Evolutionary conservation across 1,140 invertebrate genomes (phyloP).

Genomic region (Megalonaias nervosa): DNA sequence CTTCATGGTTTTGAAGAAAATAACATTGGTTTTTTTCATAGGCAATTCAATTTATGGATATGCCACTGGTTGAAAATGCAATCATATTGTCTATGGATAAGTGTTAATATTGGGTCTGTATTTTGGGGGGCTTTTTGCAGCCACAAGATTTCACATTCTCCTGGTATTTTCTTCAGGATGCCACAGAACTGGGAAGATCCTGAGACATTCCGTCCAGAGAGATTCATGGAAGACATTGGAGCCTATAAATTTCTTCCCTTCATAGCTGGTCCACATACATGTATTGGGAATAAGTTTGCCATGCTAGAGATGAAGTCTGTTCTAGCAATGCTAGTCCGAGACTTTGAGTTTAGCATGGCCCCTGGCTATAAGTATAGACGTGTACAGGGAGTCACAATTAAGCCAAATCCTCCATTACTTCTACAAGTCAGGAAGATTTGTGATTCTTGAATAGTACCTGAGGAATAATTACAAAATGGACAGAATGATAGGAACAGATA

Average conservation of each 20-base stretch:
- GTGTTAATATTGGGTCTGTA: not conserved
- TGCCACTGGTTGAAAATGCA: too few species aligned
- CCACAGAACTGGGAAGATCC: slow-evolving; percentile 53
- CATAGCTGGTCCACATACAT: slow-evolving; percentile 51
- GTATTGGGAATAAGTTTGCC: slow-evolving; percentile 54
- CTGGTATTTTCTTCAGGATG: slow-evolving; percentile 33
- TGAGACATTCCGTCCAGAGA: slow-evolving; percentile 47
- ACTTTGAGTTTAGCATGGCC: slow-evolving; percentile 40
- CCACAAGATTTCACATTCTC: slow-evolving; percentile 3
- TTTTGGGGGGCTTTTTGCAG: not conserved
- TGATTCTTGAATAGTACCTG: too few species aligned
- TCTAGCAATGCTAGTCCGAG: slow-evolving; percentile 39
- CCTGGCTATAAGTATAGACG: slow-evolving; percentile 42
- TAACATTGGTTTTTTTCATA: too few species aligned
- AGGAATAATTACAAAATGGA: too few species aligned
- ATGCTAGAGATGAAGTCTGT: slow-evolving; percentile 55
- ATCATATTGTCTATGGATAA: too few species aligned
- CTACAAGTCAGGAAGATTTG: slow-evolving; percentile 14
- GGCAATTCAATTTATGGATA: too few species aligned
- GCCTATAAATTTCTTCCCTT: slow-evolving; percentile 52
- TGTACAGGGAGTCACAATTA: slow-evolving; percentile 29
- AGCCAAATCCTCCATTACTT: slow-evolving; percentile 37
- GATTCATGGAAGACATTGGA: slow-evolving; percentile 45
- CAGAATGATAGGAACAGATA: too few species aligned
- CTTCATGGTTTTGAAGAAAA: too few species aligned